Conservation (phyloP, 1,140 invertebrate species). For the Hyposmocoma kahamanoa region DNA sequence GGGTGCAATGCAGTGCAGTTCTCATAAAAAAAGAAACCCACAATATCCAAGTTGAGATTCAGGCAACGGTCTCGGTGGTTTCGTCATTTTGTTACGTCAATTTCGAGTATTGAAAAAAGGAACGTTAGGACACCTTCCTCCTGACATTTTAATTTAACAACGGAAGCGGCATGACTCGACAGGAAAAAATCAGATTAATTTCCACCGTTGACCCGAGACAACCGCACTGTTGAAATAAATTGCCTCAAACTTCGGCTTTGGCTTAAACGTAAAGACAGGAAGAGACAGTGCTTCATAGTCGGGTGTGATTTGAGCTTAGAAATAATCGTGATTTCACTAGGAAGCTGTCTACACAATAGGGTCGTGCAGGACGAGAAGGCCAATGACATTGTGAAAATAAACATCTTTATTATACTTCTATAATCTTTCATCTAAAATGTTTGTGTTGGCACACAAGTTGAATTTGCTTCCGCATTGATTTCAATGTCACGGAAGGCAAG, state of each 20-base stretch:
- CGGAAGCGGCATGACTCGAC: constrained; percentile 63
- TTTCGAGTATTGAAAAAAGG: constrained; percentile 27
- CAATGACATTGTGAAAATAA: constrained; percentile 47
- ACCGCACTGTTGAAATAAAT: constrained; percentile 42
- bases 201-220: constrained; percentile 28
- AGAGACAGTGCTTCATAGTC: constrained; percentile 30
- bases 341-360: constrained; percentile 47
- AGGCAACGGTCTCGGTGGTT: constrained; percentile 28
- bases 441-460: too few species aligned
- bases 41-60: constrained; percentile 19
- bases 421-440: too few species aligned
- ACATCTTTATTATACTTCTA: constrained; percentile 28
- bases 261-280: constrained; percentile 23
- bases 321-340: constrained; percentile 59
- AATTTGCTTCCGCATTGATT: too few species aligned
- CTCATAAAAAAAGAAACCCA: constrained; percentile 12
- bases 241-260: constrained; percentile 35
- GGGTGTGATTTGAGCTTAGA: too few species aligned
- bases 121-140: constrained; percentile 39
- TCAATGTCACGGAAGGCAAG: too few species aligned
- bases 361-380: constrained; percentile 44
- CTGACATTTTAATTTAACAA: constrained; percentile 54
- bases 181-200: constrained; percentile 60
- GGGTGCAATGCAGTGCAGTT: too few species aligned
- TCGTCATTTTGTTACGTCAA: constrained; percentile 22